Evolutionary conservation across 2,888 invertebrate species (phyloP), one percentile per base, ranked within the genome.

Genomic region (Aphodius sticticus): DNA sequence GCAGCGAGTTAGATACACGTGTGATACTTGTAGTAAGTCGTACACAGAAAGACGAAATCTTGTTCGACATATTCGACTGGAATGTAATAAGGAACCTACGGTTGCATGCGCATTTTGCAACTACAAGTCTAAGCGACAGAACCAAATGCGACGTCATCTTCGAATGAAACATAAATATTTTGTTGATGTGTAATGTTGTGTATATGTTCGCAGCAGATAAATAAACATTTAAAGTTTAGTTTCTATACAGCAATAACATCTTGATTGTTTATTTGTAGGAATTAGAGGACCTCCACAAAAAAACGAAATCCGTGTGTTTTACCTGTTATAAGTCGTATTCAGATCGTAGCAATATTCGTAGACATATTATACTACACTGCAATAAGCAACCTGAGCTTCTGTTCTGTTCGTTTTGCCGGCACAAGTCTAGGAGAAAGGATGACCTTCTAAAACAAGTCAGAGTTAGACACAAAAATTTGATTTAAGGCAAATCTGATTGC

Each of bases 81-180:
- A 76, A 4, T 76, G 76, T n/a, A 76, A 69, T 35, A 76, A 53
- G 26, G 76, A 38, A 69, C 53, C 53, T 16, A 69, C n/a, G 16
- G 16, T 76, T 36, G 16, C 53, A 3, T 76, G 76, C 15, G 26
- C 15, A 69, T 76, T 69, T 69, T 76, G 76, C 69, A 69, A 69
- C 26, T 76, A 76, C 69, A 53, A 53, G 4, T 53, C 9, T 12
- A 53, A 53, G 12, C 53, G 53, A 9, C 53, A 12, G 9, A 53
- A 12, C 53, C 1, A 53, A 9, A 53, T 53, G 53, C 53, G 53
- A 53, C 53, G 53, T 9, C 53, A 53, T 53, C 7, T 53, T 53
- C 0, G 53, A 53, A 9, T 53, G 53, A 53, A 12, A 53, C 53
- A 53, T 53, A 9, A 53, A 9, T 53, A 12, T 53, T 26, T 26